phyloP scores from a whole-genome alignment of 2,888 invertebrate genomes.

The Ophioninae sp. region DNA sequence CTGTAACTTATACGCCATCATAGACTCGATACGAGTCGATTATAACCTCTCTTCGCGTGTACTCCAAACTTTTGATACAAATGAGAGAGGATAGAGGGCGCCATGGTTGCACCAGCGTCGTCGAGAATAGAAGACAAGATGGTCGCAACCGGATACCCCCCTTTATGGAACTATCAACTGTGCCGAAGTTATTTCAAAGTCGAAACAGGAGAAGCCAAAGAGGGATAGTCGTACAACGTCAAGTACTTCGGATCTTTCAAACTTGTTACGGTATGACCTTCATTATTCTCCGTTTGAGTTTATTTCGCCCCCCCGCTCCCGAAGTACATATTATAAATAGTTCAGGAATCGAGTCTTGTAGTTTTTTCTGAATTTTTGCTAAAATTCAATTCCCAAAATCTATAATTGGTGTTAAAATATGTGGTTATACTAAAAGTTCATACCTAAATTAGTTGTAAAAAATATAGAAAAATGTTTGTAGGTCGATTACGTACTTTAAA shows the following conservation, averaged over 20 bases:
- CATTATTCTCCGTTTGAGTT: too few species aligned
- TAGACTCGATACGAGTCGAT: neutral
- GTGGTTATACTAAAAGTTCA: too few species aligned
- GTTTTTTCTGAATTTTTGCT: too few species aligned
- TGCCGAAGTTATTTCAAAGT: neutral
- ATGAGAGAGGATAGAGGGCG: neutral
- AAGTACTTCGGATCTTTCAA: neutral
- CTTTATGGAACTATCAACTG: neutral
- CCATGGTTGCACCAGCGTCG: neutral
- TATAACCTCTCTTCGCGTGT: neutral
- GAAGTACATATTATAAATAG: too few species aligned
- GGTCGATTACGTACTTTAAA: too few species aligned
- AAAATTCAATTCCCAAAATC: too few species aligned
- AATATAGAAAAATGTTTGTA: too few species aligned
- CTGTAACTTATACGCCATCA: neutral
- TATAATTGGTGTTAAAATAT: too few species aligned
- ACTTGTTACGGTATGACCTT: neutral
- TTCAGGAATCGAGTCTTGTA: too few species aligned
- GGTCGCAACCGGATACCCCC: neutral
- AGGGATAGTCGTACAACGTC: neutral
- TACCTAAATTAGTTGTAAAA: too few species aligned
- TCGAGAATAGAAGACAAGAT: neutral
- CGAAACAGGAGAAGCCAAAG: neutral
- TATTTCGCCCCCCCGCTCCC: too few species aligned
- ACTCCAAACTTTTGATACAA: slow-evolving; percentile 19